Conservation (phyloP, 2,888 invertebrate species). For the Amphipyra tragopoginis region DNA sequence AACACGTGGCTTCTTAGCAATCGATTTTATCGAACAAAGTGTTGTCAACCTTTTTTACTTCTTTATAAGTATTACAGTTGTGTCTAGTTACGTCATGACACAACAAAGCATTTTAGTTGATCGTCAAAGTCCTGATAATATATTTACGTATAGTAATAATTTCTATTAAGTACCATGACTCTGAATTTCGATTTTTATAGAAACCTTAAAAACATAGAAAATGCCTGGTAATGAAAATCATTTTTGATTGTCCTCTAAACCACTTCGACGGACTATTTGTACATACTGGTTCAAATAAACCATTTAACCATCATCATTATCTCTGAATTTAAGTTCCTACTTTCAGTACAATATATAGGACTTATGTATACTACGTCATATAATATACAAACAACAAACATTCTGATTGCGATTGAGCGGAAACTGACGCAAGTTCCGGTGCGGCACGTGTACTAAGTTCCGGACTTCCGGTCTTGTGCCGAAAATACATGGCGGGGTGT, state of each 20-base stretch:
- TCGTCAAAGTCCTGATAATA: no score
- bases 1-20: constrained; percentile 62
- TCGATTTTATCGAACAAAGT: constrained; percentile 34
- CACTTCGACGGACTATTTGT: no score
- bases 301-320: no score
- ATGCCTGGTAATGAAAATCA: no score
- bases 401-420: constrained; percentile 58
- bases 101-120: constrained; percentile 26
- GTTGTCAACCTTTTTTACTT: constrained; percentile 20
- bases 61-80: constrained; percentile 18
- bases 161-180: no score
- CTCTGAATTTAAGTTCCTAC: no score
- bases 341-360: background rate
- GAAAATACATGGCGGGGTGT: constrained; percentile 55
- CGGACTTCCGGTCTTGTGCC: constrained; percentile 67
- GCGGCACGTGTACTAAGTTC: constrained; percentile 72
- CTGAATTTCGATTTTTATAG: no score
- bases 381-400: constrained; percentile 23
- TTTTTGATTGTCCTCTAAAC: no score
- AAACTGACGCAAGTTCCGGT: constrained; percentile 68
- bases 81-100: constrained; percentile 38
- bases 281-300: no score
- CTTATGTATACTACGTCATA: constrained; percentile 1
- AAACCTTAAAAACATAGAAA: no score
- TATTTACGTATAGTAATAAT: no score